A percentile compares a stretch with the other conserved stretches of the same genome.
Conservation (phyloP, 1,140 invertebrate species). For the Lasioglossum albipes region DNA sequence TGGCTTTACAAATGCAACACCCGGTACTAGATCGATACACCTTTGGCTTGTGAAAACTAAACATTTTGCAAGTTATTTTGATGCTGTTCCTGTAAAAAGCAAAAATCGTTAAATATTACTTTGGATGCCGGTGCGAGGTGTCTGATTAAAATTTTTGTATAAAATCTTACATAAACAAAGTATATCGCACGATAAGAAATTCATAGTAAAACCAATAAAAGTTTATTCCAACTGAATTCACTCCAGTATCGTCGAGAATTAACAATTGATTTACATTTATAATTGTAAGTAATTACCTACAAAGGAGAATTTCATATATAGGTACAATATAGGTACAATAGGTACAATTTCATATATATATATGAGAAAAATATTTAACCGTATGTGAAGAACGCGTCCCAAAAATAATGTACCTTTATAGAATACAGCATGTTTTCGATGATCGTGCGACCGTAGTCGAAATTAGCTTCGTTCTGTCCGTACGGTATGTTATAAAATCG, state of each 20-base stretch:
- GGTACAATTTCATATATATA: too few relatives aligned
- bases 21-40: slow-evolving; percentile 91
- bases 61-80: slow-evolving; percentile 83
- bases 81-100: slow-evolving; percentile 37
- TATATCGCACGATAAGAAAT: slow-evolving; percentile 38
- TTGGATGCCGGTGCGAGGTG: neutral
- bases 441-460: slow-evolving; percentile 31
- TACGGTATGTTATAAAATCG: slow-evolving; percentile 25
- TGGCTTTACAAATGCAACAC: slow-evolving; percentile 94
- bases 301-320: slow-evolving; percentile 41
- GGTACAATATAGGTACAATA: slow-evolving; percentile 25
- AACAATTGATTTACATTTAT: slow-evolving; percentile 22
- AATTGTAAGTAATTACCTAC: slow-evolving; percentile 39
- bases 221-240: slow-evolving; percentile 36
- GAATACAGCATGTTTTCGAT: slow-evolving; percentile 47
- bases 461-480: slow-evolving; percentile 36
- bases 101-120: slow-evolving; percentile 3
- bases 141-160: slow-evolving; percentile 16
- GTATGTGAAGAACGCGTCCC: slow-evolving; percentile 31
- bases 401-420: slow-evolving; percentile 38
- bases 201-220: slow-evolving; percentile 41
- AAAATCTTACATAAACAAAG: slow-evolving; percentile 38
- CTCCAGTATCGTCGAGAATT: slow-evolving; percentile 14
- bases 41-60: slow-evolving; percentile 94
- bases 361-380: slow-evolving; percentile 19